Percentiles rank a stretch among this genome's conserved stretches.
phyloP scores from a whole-genome alignment of 2,113 vertebrate genomes.

The Jacana jacana region DNA sequence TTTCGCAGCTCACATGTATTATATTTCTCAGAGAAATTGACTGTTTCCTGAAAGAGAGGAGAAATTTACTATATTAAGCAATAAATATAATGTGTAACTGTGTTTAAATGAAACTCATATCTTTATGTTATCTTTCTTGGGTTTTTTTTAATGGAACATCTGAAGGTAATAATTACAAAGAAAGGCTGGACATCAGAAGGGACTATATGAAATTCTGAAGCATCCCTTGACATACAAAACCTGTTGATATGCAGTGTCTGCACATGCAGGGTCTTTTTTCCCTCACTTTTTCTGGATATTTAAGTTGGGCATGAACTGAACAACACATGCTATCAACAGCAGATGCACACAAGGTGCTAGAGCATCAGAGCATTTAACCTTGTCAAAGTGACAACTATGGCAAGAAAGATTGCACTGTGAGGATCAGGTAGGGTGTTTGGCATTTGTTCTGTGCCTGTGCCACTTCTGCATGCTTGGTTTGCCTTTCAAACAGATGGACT shows the following conservation, averaged over 20 bases:
- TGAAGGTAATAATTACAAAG: not conserved
- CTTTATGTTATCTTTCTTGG: not conserved
- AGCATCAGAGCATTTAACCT: not conserved
- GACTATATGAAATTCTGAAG: not conserved
- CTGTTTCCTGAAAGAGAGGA: not conserved
- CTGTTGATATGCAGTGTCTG: not conserved
- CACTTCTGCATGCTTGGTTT: slow-evolving; percentile 43
- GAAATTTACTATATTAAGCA: not conserved
- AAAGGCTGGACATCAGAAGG: not conserved
- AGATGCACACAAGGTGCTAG: not conserved
- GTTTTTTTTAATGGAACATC: not conserved
- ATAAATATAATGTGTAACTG: not conserved
- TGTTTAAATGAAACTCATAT: slow-evolving; percentile 4
- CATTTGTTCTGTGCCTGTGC: not conserved
- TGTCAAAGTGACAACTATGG: not conserved
- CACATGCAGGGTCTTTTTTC: not conserved
- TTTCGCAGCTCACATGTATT: not conserved
- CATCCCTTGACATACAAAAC: not conserved
- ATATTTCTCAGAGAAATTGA: not conserved
- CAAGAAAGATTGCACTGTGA: slow-evolving; percentile 18
- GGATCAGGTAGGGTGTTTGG: slow-evolving; percentile 43
- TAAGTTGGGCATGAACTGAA: not conserved
- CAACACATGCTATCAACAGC: slow-evolving; percentile 14
- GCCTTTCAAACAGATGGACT: slow-evolving; percentile 64
- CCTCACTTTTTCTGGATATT: not conserved